These are phyloP conservation scores for Chelidonichthys spinosus DNA, from an alignment of 2,797 vertebrate genomes.

Conservation along the genomic window DNA sequence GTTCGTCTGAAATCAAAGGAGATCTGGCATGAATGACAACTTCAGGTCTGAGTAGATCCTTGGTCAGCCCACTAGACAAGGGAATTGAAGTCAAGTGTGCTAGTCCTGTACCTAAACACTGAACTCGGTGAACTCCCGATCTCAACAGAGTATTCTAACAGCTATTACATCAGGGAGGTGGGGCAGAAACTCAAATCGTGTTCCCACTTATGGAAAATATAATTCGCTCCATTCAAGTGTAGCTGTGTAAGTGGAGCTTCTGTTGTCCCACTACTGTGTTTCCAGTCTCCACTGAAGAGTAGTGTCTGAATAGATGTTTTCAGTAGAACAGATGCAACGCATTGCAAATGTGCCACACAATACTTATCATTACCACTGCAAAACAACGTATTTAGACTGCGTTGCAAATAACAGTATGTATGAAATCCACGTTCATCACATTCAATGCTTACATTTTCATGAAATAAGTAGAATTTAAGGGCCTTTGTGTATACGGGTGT, in stretches of 20 bases:
- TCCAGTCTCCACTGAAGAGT: conserved; percentile 38
- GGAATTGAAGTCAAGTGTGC: conserved; percentile 35
- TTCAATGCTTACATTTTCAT: neutral
- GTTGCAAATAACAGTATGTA: conserved; percentile 3
- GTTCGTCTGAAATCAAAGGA: conserved; percentile 21
- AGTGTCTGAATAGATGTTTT: conserved; percentile 47
- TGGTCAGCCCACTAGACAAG: conserved; percentile 38
- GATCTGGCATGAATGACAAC: conserved; percentile 23
- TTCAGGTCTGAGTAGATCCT: conserved; percentile 32
- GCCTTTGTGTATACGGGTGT: conserved; percentile 15
- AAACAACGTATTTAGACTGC: conserved; percentile 35
- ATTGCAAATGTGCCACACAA: conserved; percentile 45
- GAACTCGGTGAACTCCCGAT: conserved; percentile 50
- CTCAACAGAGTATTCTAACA: conserved; percentile 58
- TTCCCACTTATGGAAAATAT: conserved; percentile 63
- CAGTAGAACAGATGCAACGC: conserved; percentile 42
- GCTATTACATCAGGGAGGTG: conserved; percentile 47
- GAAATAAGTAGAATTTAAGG: conserved; percentile 63
- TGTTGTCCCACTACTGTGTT: conserved; percentile 46
- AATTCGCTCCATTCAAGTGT: conserved; percentile 54
- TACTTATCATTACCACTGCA: conserved; percentile 32
- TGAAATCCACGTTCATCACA: neutral
- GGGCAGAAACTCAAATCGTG: conserved; percentile 53
- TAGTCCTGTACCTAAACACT: conserved; percentile 31
- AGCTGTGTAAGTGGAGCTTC: conserved; percentile 45